Evolutionary conservation across 2,797 vertebrate species (phyloP), one percentile per base, ranked within the genome.

Genomic region (Gallinago stenura): DNA sequence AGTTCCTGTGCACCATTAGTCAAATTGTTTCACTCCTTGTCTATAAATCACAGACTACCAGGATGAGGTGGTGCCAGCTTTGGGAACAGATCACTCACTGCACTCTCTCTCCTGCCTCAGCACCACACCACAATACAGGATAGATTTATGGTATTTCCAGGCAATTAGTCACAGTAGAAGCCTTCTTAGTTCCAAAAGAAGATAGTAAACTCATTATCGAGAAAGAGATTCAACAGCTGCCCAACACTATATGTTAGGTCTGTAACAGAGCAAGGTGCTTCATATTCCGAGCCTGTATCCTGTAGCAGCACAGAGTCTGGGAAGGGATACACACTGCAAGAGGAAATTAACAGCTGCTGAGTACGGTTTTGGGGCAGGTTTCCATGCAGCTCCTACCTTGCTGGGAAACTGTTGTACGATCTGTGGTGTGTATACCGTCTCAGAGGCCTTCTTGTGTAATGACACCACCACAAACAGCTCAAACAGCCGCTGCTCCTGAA

Each of bases 391-490:
- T 83, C 98, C 25, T 89, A 99, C 99, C 99, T 99, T 99, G 97
- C 98, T 98, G 51, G 99, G 99, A 97, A 99, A 99, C 97, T 99
- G 99, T 88, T 99, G 99, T 8, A 99, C 99, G 96, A 99, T 98
- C 96, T 99, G 98, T 10, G 99, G 99, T 6, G 97, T 97, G 94
- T 99, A 99, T 5, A 95, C 96, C 90, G 97, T 97, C 96, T 98
- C 99, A 4, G 98, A 94, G 8, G 98, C 96, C 51, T 98, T 97
- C 98, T 99, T 99, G 97, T 99, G 98, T 83, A 99, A 98, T 3
- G 99, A 99, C 96, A 99, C 99, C 87, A 99, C 99, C 82, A 99
- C 99, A 12, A 99, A 99, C 50, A 99, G 98, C 97, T 99, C 99
- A 88, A 99, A 99, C 2, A 99, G 99, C 97, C 98, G 98, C 98